Conservation (phyloP, 2,888 invertebrate species). For the Orchesella flavescens region DNA sequence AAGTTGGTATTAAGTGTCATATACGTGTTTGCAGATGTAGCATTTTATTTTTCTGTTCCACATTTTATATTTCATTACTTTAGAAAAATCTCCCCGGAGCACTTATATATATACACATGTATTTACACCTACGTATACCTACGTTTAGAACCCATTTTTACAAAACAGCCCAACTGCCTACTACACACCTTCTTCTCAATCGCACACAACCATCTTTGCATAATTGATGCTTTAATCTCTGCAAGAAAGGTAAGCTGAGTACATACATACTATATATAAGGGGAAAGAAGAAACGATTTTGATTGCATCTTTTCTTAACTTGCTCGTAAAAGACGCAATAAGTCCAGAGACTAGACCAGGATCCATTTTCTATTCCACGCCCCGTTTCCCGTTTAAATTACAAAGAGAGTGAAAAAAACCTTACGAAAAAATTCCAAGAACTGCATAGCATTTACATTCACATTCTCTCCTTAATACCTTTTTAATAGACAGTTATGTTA, state of each 20-base stretch:
- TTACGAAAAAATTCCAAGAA: no score
- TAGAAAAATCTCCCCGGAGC: conserved; percentile 23
- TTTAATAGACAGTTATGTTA: conserved; percentile 29
- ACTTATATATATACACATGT: neutral
- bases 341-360: neutral
- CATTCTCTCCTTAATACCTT: conserved; percentile 19
- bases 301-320: conserved; percentile 31
- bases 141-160: neutral
- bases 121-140: neutral
- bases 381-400: no score
- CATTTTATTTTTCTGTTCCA: neutral
- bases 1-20: no score
- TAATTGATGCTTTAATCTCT: conserved; percentile 71
- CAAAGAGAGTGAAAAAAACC: no score
- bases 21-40: no score
- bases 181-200: neutral
- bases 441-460: no score
- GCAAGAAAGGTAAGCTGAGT: conserved; percentile 4
- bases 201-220: conserved; percentile 51
- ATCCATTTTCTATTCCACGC: neutral
- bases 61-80: conserved; percentile 27
- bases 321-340: neutral
- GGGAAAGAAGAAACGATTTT: conserved; percentile 42
- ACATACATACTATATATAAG: neutral
- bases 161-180: neutral